Percentiles rank a stretch among this genome's conserved stretches.
Evolutionary conservation across 2,888 invertebrate species (phyloP).

Genomic region (Epicampocera succincta): DNA sequence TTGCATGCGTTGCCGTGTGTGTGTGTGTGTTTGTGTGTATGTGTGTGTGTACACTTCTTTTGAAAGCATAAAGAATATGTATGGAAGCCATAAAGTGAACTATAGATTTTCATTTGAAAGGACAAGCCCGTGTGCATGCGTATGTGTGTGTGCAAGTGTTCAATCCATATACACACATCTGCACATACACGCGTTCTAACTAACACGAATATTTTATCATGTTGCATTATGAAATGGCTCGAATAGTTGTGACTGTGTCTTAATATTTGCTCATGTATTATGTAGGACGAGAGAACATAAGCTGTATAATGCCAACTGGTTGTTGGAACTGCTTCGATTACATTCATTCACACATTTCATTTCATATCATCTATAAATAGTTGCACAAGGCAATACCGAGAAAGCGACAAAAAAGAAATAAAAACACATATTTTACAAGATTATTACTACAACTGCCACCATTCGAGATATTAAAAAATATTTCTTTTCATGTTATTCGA

Average conservation of each 20-base stretch:
- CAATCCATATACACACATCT: not conserved
- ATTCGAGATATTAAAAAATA: too few relatives aligned
- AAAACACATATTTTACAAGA: too few relatives aligned
- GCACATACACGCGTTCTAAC: not conserved
- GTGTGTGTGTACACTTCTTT: not conserved
- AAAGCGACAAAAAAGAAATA: too few relatives aligned
- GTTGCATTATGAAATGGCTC: conserved; percentile 17
- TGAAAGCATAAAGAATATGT: conserved; percentile 14
- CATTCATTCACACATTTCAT: conserved; percentile 23
- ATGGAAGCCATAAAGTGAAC: conserved; percentile 33
- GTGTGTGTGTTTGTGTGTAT: conserved; percentile 6
- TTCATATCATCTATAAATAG: not conserved
- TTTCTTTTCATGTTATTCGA: too few relatives aligned
- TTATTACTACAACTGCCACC: too few relatives aligned
- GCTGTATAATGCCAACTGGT: conserved; percentile 11
- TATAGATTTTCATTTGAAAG: conserved; percentile 15
- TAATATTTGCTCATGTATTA: conserved; percentile 56
- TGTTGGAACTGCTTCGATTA: conserved; percentile 22
- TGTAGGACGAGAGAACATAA: conserved; percentile 28
- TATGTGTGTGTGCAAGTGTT: not conserved
- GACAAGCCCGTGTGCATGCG: too few relatives aligned
- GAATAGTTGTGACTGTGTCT: conserved; percentile 45
- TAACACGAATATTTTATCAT: not conserved
- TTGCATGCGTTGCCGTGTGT: not conserved
- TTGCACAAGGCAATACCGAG: too few relatives aligned